A percentile compares a stretch with the other conserved stretches of the same genome.
phyloP scores from a whole-genome alignment of 2,888 invertebrate genomes.

The Tetragonisca angustula region DNA sequence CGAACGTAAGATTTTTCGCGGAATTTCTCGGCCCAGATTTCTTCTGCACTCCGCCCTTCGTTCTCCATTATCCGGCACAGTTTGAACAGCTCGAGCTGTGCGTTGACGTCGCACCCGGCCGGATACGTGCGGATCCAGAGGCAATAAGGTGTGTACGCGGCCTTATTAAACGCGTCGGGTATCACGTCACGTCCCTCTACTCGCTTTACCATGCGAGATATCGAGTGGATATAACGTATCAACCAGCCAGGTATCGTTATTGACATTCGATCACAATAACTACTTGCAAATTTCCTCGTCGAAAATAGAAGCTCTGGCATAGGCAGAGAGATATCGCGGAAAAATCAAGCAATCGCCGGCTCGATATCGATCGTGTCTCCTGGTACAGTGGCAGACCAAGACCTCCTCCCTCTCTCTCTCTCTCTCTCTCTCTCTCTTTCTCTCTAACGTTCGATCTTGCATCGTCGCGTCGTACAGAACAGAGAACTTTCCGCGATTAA shows the following conservation, averaged over 20 bases:
- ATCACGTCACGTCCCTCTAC: constrained; percentile 14
- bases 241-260: constrained; percentile 39
- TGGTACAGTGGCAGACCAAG: no score
- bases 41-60: constrained; percentile 4
- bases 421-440: no score
- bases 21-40: constrained; percentile 21
- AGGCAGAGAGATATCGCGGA: background rate
- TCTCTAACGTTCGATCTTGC: background rate
- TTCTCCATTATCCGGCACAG: constrained; percentile 20
- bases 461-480: background rate
- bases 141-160: constrained; percentile 53
- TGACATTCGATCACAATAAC: constrained; percentile 53
- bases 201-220: constrained; percentile 35
- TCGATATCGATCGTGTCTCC: constrained; percentile 3
- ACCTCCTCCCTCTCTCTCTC: no score
- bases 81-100: background rate
- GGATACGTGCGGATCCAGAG: constrained; percentile 26
- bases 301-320: constrained; percentile 5
- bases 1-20: constrained; percentile 14
- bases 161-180: constrained; percentile 61
- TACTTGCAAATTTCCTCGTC: constrained; percentile 30
- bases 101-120: constrained; percentile 15
- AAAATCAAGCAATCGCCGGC: constrained; percentile 8
- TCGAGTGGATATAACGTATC: constrained; percentile 45
- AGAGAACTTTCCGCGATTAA: constrained; percentile 35